A percentile compares a stretch with the other conserved stretches of the same genome.
Evolutionary conservation across 2,113 vertebrate species (phyloP).

Genomic region (Megaceryle torquata): DNA sequence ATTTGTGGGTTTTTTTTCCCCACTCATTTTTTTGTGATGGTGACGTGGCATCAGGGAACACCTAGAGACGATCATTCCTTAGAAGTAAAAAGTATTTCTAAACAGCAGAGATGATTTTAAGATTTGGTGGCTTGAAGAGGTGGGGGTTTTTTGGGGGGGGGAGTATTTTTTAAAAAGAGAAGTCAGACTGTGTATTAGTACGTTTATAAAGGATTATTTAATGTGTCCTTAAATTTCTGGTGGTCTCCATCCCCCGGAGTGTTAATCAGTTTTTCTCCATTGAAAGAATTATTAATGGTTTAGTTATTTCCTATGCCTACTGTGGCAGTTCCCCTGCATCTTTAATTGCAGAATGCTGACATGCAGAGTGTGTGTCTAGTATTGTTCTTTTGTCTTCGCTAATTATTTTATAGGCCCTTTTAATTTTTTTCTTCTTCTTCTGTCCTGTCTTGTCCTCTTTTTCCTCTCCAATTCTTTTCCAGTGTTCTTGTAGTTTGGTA

Average conservation of each 20-base stretch:
- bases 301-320: neutral
- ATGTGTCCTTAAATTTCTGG: neutral
- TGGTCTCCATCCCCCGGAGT: too few species aligned
- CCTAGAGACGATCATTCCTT: neutral
- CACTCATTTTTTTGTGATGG: neutral
- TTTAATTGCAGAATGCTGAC: neutral
- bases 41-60: neutral
- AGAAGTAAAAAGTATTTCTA: neutral
- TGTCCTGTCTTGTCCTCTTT: neutral
- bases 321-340: neutral
- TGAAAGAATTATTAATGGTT: neutral
- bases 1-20: neutral
- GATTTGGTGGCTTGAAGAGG: neutral
- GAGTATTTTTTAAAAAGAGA: neutral
- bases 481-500: neutral
- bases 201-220: neutral
- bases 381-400: neutral
- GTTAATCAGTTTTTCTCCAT: neutral
- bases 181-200: fast-evolving
- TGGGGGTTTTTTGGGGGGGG: neutral
- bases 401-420: neutral
- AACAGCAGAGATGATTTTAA: neutral
- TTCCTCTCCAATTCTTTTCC: neutral
- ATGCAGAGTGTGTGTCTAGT: neutral
- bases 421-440: neutral